Conservation (phyloP, 37 sponge, comb jelly and placozoan genomes). For the Petrosia ficiformis region DNA sequence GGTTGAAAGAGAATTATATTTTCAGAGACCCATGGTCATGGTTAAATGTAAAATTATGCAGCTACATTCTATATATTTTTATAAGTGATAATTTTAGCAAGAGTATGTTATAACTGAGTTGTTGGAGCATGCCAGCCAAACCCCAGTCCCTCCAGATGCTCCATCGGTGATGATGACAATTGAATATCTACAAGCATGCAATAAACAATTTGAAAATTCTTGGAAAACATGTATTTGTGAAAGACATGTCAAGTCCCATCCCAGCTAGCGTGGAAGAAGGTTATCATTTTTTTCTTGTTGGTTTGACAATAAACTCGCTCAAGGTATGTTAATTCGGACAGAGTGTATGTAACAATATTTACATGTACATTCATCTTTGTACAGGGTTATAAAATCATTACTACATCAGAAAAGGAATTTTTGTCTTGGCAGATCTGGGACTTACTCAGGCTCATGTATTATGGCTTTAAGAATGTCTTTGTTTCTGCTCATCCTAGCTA, state of each 20-base stretch:
- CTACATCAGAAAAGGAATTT: background rate
- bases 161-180: background rate
- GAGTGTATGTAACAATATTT: too few relatives aligned
- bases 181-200: slow-evolving; percentile 7
- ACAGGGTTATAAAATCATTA: background rate
- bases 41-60: background rate
- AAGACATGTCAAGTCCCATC: background rate
- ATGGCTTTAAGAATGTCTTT: slow-evolving; percentile 4
- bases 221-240: slow-evolving; percentile 4
- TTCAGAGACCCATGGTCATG: background rate
- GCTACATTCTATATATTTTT: background rate
- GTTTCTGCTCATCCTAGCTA: background rate
- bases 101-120: slow-evolving; percentile 1
- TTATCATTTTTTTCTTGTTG: background rate
- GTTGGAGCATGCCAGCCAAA: slow-evolving; percentile 1
- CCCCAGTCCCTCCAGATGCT: background rate
- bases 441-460: slow-evolving; percentile 11
- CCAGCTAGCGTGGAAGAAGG: background rate
- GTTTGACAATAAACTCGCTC: background rate
- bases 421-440: slow-evolving; percentile 30
- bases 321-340: background rate
- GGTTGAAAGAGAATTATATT: too few relatives aligned
- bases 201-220: background rate
- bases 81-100: slow-evolving; percentile 4
- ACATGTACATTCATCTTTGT: background rate